Base-by-base conservation (phyloP, 1,140 invertebrate species). In the Drosophila lacertosa region DNA sequence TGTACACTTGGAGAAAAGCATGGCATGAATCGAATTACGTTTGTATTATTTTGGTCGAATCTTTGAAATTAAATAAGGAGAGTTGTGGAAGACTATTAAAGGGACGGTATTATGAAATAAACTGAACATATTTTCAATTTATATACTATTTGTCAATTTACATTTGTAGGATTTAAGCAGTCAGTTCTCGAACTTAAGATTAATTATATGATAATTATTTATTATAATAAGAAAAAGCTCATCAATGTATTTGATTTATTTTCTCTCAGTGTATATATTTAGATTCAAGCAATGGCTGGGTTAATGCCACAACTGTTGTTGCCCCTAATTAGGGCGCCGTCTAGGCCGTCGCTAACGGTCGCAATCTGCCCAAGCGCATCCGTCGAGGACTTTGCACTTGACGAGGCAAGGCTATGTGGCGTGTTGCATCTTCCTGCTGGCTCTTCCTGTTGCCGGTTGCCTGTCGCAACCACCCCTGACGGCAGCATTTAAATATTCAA, bases 401-500 rank as follows among this genome's bases (percentile, higher is more conserved):
- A 50, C 66, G 65, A 70, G 45, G 45, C 24, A 15, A 26, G 22
- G 44, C 44, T 22, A 29, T 47, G 24, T 47, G 44, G 51, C 45
- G 48, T 33, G 42, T 18, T 53, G 62, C 33, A 35, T 60, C 40
- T 63, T 32, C 47, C 58, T 29, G 15, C 3, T 10, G 20, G 24
- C 33, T 39, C 40, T 68, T 60, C 64, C 69, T 72, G 47, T 54
- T 45, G 29, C 58, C 11, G n/a, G n/a, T n/a, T n/a, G n/a, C n/a
- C 16, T 15, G 15, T 16, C 15, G 35, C 16, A 55, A n/a, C 62
- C 39, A 84, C 81, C 77, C 64, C 57, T 57, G 40, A 62, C 37
- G 70, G 66, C 74, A 77, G 42, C 79, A 82, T 82, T 88, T 86
- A 86, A 68, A 64, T 78, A 88, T 86, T 74, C 82, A 86, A 86